Evolutionary conservation across 2,888 invertebrate species (phyloP).

Genomic region (Myopa testacea): DNA sequence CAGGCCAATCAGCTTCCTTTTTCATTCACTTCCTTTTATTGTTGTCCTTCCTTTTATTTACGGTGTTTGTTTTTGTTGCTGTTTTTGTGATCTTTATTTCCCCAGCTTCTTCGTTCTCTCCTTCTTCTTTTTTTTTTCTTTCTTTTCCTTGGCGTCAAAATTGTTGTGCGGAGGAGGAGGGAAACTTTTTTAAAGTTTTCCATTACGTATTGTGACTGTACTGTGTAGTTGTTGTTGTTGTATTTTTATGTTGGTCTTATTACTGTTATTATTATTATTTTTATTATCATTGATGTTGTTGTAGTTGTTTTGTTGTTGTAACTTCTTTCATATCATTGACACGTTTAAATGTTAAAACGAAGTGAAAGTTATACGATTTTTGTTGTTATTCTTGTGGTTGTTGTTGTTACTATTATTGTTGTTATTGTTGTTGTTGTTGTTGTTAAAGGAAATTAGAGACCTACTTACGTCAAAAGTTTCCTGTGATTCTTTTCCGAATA

Average conservation of each 20-base stretch:
- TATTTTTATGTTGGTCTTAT: constrained; percentile 1
- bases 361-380: constrained; percentile 29
- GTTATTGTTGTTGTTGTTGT: constrained; percentile 33
- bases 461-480: constrained; percentile 34
- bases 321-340: constrained; percentile 32
- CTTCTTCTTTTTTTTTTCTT: background rate
- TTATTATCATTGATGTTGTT: background rate
- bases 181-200: background rate
- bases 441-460: constrained; percentile 38
- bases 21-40: too few species aligned
- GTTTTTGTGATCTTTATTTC: too few species aligned
- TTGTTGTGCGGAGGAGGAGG: background rate
- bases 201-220: constrained; percentile 18
- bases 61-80: too few species aligned
- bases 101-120: too few species aligned
- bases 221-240: constrained; percentile 26
- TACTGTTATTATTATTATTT: background rate
- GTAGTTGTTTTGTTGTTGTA: constrained; percentile 32
- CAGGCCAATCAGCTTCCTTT: too few species aligned
- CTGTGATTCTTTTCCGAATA: constrained; percentile 13
- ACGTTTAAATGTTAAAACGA: constrained; percentile 32
- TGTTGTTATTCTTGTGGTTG: constrained; percentile 23
- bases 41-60: too few species aligned
- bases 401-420: constrained; percentile 10
- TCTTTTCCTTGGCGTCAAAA: constrained; percentile 38